Percentiles rank a stretch among this genome's conserved stretches.
Evolutionary conservation across 2,888 invertebrate species (phyloP).

Genomic region (Chaetogeoica ovagalla): DNA sequence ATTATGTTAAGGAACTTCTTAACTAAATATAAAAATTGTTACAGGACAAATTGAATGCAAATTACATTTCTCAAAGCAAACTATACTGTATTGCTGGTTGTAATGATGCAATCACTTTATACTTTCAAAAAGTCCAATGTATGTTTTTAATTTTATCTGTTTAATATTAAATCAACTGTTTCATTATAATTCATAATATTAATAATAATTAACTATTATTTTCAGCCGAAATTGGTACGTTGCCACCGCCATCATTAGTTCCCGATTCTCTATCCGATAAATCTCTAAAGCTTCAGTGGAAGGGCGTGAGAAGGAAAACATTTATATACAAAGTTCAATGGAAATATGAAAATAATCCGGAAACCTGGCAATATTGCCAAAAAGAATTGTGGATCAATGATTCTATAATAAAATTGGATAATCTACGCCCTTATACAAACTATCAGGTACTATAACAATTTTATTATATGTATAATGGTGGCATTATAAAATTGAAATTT

Average conservation of each 20-base stretch:
- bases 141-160: conserved; percentile 54
- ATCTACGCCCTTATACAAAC: conserved; percentile 83
- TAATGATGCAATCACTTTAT: conserved; percentile 75
- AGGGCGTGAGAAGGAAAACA: conserved; percentile 59
- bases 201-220: conserved; percentile 3
- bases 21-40: conserved; percentile 7
- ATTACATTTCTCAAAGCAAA: conserved; percentile 20
- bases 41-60: conserved; percentile 36
- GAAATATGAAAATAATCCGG: conserved; percentile 71
- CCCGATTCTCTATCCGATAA: conserved; percentile 77
- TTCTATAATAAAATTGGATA: conserved; percentile 72
- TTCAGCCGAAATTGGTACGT: conserved; percentile 69
- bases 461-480: neutral
- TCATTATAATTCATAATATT: no score
- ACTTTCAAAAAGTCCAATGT: conserved; percentile 74
- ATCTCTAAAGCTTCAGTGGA: conserved; percentile 79
- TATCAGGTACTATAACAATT: conserved; percentile 70
- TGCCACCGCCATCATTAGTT: conserved; percentile 75
- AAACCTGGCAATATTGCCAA: conserved; percentile 81
- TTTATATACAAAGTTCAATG: conserved; percentile 70
- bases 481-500: neutral
- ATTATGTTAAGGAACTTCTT: no score
- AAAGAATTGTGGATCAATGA: conserved; percentile 69
- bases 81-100: conserved; percentile 80
- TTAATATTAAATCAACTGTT: neutral